Percentiles rank a stretch among this genome's conserved stretches.
phyloP scores from a whole-genome alignment of 1,140 invertebrate genomes.

The Drosophila bocki region DNA sequence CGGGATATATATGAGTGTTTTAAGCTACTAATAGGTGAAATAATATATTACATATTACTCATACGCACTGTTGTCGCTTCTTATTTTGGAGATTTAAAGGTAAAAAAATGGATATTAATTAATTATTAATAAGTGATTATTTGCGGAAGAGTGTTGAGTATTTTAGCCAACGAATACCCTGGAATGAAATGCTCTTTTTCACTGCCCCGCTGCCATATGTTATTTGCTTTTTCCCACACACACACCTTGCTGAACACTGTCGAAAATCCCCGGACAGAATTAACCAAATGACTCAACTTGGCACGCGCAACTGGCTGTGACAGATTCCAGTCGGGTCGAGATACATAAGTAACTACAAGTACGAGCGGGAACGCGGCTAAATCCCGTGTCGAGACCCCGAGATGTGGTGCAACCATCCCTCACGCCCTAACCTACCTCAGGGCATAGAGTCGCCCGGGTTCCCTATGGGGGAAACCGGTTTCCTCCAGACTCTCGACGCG shows the following conservation, averaged over 20 bases:
- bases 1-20: background rate
- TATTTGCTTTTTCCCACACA: slow-evolving; percentile 40
- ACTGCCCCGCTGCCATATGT: background rate
- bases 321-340: background rate
- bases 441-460: background rate
- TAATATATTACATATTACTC: background rate
- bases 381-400: background rate
- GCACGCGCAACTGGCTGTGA: slow-evolving; percentile 31
- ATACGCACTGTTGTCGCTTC: background rate
- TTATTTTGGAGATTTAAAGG: background rate
- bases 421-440: slow-evolving; percentile 3
- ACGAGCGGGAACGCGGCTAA: background rate
- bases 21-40: too few relatives aligned
- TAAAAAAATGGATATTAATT: background rate
- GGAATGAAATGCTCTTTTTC: slow-evolving; percentile 12
- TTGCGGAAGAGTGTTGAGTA: background rate
- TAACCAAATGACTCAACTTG: slow-evolving; percentile 34
- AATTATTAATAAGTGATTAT: background rate
- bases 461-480: slow-evolving; percentile 17
- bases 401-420: background rate
- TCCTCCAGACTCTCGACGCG: background rate
- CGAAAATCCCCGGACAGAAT: slow-evolving; percentile 27
- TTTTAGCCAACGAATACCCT: background rate
- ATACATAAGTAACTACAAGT: background rate
- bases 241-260: slow-evolving; percentile 13